Percentiles rank a stretch among this genome's conserved stretches.
Evolutionary conservation across 2,797 vertebrate genomes (phyloP).

Genomic region (Darevskia nairensis): DNA sequence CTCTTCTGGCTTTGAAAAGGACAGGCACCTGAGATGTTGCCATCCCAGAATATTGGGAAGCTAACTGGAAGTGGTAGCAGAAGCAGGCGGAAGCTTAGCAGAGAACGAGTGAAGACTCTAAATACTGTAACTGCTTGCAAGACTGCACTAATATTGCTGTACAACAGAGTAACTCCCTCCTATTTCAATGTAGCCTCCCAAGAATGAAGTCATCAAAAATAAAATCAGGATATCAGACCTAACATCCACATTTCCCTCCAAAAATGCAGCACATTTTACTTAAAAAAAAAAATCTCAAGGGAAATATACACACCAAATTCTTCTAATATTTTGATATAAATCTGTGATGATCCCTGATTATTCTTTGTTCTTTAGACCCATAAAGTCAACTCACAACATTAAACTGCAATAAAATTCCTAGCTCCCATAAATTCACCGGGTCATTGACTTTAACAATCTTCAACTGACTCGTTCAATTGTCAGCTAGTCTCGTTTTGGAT

Average conservation of each 20-base stretch:
- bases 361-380: constrained; percentile 35
- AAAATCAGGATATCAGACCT: constrained; percentile 1
- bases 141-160: neutral
- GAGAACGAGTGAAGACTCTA: neutral
- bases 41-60: neutral
- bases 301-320: constrained; percentile 3
- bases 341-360: constrained; percentile 29
- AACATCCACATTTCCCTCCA: constrained; percentile 10
- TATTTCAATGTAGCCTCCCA: neutral
- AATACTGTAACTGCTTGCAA: neutral
- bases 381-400: neutral
- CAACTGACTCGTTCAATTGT: constrained; percentile 63
- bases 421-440: constrained; percentile 21
- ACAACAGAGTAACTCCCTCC: neutral
- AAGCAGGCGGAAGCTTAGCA: neutral
- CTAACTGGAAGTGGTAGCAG: neutral
- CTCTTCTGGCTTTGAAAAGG: neutral
- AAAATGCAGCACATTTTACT: neutral
- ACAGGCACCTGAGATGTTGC: neutral
- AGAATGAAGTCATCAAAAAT: constrained; percentile 3
- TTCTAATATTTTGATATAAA: constrained; percentile 2
- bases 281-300: neutral
- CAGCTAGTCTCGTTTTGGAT: constrained; percentile 48
- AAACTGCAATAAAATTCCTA: constrained; percentile 24
- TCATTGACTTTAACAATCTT: constrained; percentile 35